A percentile compares a stretch with the other conserved stretches of the same genome.
Conservation (phyloP, 1,140 invertebrate species). For the Monomorium pharaonis region DNA sequence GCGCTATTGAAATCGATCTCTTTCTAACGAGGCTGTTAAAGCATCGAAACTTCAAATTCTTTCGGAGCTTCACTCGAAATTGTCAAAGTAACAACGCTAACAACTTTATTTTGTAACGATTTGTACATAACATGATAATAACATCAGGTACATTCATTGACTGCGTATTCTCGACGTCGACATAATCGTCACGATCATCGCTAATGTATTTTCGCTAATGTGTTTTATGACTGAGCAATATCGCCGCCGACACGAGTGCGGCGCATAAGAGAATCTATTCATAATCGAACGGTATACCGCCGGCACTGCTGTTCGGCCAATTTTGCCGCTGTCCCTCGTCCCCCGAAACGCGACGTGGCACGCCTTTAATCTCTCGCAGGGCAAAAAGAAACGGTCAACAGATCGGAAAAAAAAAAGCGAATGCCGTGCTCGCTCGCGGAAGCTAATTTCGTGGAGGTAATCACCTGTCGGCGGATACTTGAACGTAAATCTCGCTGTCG, state of each 20-base stretch:
- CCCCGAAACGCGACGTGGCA: conserved; percentile 10
- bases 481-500: conserved; percentile 39
- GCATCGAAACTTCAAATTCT: no score
- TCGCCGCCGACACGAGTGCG: conserved; percentile 17
- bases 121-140: not conserved
- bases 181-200: conserved; percentile 27
- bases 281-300: conserved; percentile 63
- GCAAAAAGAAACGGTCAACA: conserved; percentile 8
- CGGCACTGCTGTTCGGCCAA: not conserved
- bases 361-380: conserved; percentile 30
- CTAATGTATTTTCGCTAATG: conserved; percentile 50
- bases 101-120: not conserved
- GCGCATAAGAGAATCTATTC: not conserved
- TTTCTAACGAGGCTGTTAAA: no score
- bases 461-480: conserved; percentile 14
- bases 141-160: not conserved
- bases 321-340: not conserved
- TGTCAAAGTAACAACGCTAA: no score
- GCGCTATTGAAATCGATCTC: no score
- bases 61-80: no score
- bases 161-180: not conserved
- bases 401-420: conserved; percentile 9
- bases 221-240: conserved; percentile 63
- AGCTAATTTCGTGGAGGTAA: conserved; percentile 57
- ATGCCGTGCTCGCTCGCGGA: not conserved